Conservation (phyloP, 2,797 vertebrate genomes). For the Zalophus californianus region DNA sequence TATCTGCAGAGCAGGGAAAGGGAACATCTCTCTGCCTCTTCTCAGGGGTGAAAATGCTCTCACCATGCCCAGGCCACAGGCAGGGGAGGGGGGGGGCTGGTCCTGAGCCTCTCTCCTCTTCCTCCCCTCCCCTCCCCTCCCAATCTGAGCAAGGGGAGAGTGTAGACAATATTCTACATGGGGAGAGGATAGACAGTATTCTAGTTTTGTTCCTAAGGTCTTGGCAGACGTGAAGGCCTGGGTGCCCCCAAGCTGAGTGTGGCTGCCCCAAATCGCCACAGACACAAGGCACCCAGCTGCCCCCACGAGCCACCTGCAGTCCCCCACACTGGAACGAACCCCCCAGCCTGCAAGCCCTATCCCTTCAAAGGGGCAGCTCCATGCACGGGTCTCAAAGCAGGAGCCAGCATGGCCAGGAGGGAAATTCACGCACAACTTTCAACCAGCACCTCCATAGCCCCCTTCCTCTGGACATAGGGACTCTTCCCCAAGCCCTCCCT, state of each 20-base stretch:
- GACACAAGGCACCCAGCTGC: not conserved
- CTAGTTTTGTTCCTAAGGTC: not conserved
- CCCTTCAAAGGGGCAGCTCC: not conserved
- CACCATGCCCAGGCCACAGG: rapidly evolving
- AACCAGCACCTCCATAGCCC: not conserved
- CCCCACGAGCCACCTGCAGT: not conserved
- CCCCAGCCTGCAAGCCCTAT: not conserved
- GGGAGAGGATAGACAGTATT: too few relatives aligned
- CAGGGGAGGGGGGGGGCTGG: not conserved
- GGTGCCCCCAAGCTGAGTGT: not conserved
- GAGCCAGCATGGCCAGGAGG: not conserved
- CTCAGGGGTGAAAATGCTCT: not conserved
- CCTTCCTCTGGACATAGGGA: not conserved
- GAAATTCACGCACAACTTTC: not conserved
- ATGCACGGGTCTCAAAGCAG: rapidly evolving
- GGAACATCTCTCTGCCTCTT: not conserved
- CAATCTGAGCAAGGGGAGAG: not conserved
- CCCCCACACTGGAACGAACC: rapidly evolving
- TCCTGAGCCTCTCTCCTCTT: not conserved
- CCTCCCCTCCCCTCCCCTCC: not conserved
- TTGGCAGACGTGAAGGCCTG: not conserved
- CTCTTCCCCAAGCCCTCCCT: not conserved
- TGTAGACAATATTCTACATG: not conserved
- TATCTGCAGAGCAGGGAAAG: not conserved
- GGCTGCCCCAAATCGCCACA: too few relatives aligned